Evolutionary conservation across 2,113 vertebrate species (phyloP).

Genomic region (Brevimyrus niger): DNA sequence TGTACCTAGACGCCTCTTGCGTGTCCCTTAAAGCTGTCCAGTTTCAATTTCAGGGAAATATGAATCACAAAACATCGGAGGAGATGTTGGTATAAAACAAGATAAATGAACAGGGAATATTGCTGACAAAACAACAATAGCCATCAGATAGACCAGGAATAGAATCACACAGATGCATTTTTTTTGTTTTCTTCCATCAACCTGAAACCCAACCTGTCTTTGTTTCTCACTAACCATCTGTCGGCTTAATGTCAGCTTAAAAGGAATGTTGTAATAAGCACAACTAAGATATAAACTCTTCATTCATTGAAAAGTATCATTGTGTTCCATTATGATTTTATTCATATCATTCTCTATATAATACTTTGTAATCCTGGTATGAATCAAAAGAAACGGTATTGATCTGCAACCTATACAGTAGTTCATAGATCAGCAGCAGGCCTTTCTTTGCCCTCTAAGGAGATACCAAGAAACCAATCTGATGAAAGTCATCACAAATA

Average conservation of each 20-base stretch:
- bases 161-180: background rate
- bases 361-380: background rate
- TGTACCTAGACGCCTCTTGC: background rate
- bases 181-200: background rate
- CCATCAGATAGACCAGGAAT: background rate
- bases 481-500: background rate
- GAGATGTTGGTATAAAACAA: background rate
- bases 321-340: background rate
- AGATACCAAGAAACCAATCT: background rate
- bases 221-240: background rate
- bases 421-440: background rate
- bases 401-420: background rate
- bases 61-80: background rate
- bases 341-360: background rate
- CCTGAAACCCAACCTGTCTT: background rate
- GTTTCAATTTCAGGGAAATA: background rate
- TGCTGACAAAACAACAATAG: background rate
- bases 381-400: background rate
- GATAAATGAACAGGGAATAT: background rate
- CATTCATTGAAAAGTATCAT: background rate
- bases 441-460: background rate
- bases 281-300: background rate
- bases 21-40: background rate
- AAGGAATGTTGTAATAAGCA: background rate
- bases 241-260: background rate